Base-by-base conservation (phyloP, 2,888 invertebrate species). In the Rapana venosa region DNA sequence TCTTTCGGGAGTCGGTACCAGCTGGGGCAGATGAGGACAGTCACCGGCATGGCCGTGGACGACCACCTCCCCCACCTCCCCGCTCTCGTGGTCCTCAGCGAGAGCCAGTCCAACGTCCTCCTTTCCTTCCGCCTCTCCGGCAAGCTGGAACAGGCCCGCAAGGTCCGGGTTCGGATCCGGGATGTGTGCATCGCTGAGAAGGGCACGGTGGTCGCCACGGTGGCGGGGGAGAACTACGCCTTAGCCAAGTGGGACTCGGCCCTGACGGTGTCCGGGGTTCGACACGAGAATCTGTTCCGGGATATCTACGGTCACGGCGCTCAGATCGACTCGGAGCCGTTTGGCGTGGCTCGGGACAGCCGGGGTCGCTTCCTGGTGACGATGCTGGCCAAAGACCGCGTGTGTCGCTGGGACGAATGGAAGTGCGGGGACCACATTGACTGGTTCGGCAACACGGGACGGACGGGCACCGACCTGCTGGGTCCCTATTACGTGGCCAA, bases 401-500 rank as follows among this genome's bases (percentile, higher is more conserved):
- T 88, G 58, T 88, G 81, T 22, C 81, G 88, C 66, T 88, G 79
- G 79, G 88, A 88, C 79, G 81, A 81, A 61, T 47, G 36, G 36
- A 32, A 1, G 6, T 22, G 22, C n/a, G 30, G 61, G 17, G 61
- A 58, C 61, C 56, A 61, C 85, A 32, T 56, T 20, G 58, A 26
- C 58, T 56, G 56, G 58, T 58, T 85, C 56, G 94, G 94, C 1
- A 92, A 93, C 36, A 92, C 92, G 77, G 94, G 94, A 0, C 89
- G 90, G 22, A 93, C 93, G 0, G 91, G 89, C 26, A 93, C 92
- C 30, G 93, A 92, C 81, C 93, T 95, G 36, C 87, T 90, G 17
- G 83, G 91, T 8, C 95, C 95, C 4, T 93, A 92, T 90, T 93
- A 94, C 90, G 93, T 94, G 17, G 91, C 94, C 20, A 92, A 92